A percentile compares a stretch with the other conserved stretches of the same genome.
Evolutionary conservation across 2,113 vertebrate species (phyloP).

Genomic region (Tachycineta bicolor): DNA sequence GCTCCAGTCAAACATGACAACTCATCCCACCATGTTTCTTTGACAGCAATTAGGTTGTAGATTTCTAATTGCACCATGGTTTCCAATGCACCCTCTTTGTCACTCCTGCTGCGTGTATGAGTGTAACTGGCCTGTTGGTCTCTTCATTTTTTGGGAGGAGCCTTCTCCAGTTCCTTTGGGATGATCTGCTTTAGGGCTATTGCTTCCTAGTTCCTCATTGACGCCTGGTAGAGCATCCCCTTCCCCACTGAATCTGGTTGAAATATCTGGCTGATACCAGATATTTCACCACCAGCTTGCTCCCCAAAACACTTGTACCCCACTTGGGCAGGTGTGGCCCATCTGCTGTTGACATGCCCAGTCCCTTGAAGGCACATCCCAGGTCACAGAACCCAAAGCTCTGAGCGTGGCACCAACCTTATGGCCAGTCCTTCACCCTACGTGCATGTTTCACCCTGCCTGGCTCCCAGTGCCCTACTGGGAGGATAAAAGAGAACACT

Average conservation of each 20-base stretch:
- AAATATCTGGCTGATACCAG: neutral
- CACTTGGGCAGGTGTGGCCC: neutral
- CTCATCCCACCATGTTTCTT: neutral
- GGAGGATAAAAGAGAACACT: neutral
- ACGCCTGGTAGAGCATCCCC: neutral
- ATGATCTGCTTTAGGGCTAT: neutral
- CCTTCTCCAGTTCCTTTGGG: neutral
- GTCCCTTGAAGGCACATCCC: fast-evolving
- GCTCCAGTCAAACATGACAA: neutral
- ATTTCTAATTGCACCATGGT: neutral
- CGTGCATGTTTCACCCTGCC: neutral
- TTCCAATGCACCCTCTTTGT: neutral
- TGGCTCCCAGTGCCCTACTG: neutral
- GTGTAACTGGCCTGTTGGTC: neutral
- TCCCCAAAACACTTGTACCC: neutral
- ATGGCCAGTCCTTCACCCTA: neutral
- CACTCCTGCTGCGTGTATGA: fast-evolving
- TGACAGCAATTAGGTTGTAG: neutral
- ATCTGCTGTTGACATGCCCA: neutral
- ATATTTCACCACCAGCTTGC: neutral
- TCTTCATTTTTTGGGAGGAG: neutral
- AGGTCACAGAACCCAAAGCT: neutral
- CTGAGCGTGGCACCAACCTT: neutral
- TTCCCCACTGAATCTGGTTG: neutral
- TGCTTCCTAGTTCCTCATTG: neutral